These are phyloP conservation scores for Aulostomus chinensis DNA, from an alignment of 2,797 vertebrate species.

Conservation along the genomic window DNA sequence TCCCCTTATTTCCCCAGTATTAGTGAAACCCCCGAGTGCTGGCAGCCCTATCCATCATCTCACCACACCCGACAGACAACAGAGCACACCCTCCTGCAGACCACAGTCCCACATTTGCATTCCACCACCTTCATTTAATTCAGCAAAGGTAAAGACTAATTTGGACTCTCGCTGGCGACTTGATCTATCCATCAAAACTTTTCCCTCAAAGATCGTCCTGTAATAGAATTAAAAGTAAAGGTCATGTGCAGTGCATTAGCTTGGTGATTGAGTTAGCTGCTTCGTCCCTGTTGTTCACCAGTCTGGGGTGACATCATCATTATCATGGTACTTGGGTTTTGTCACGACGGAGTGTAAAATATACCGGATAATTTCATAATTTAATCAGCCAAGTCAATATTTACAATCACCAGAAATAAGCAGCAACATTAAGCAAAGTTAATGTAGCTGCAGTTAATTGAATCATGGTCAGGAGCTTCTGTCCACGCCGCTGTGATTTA, in stretches of 20 bases:
- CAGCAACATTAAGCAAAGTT: no score
- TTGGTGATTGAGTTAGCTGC: conserved; percentile 53
- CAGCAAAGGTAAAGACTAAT: conserved; percentile 67
- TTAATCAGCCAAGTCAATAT: no score
- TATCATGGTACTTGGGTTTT: no score
- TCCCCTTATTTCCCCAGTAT: conserved; percentile 55
- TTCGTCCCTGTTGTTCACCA: conserved; percentile 37
- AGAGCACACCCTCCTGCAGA: conserved; percentile 47
- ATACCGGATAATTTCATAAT: no score
- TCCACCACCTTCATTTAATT: conserved; percentile 72
- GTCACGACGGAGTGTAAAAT: no score
- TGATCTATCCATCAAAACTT: conserved; percentile 64
- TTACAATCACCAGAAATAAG: no score
- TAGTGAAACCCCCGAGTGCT: conserved; percentile 59
- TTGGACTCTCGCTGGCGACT: conserved; percentile 54
- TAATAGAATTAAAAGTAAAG: conserved; percentile 69
- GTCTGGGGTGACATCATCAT: conserved; percentile 16
- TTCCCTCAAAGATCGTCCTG: conserved; percentile 42
- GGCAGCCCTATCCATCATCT: conserved; percentile 75
- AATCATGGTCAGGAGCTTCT: no score
- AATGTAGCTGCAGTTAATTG: no score
- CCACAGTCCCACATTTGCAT: conserved; percentile 69
- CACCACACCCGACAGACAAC: conserved; percentile 56
- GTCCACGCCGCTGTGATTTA: no score
- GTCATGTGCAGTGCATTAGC: conserved; percentile 49